Percentiles rank a stretch among this genome's conserved stretches.
Conservation (phyloP, 2,113 vertebrate species). For the Marmota flaviventris region DNA sequence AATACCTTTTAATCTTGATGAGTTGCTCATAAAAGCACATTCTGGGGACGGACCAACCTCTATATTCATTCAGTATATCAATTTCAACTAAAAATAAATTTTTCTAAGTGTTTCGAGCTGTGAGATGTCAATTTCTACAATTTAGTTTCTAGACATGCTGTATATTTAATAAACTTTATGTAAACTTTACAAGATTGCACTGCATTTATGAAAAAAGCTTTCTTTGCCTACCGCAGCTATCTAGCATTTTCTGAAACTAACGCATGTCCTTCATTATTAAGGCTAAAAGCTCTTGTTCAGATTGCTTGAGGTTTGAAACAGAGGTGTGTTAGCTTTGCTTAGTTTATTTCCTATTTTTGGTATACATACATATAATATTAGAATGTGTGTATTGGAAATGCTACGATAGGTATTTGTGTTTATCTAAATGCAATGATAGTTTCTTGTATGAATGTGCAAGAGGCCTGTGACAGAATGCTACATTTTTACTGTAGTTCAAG, state of each 20-base stretch:
- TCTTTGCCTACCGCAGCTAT: constrained; percentile 81
- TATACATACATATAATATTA: constrained; percentile 84
- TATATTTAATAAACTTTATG: constrained; percentile 85
- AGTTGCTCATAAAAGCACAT: constrained; percentile 76
- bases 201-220: constrained; percentile 87
- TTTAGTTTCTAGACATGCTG: constrained; percentile 85
- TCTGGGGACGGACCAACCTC: constrained; percentile 61
- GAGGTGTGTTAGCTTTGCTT: constrained; percentile 87
- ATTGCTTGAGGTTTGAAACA: constrained; percentile 88
- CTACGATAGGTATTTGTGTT: constrained; percentile 90
- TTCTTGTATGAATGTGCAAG: constrained; percentile 91
- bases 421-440: constrained; percentile 87
- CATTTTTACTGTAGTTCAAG: constrained; percentile 87
- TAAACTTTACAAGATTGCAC: constrained; percentile 86
- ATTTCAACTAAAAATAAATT: constrained; percentile 66
- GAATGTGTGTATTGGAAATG: constrained; percentile 89
- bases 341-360: constrained; percentile 84
- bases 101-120: constrained; percentile 77
- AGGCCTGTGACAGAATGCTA: constrained; percentile 89
- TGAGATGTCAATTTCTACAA: constrained; percentile 84
- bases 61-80: constrained; percentile 48
- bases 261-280: constrained; percentile 88
- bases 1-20: constrained; percentile 73
- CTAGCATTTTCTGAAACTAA: constrained; percentile 85
- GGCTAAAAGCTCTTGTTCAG: constrained; percentile 87